These are phyloP conservation scores for Macquaria ambigua DNA, from an alignment of 2,113 vertebrate genomes.

Conservation along the genomic window DNA sequence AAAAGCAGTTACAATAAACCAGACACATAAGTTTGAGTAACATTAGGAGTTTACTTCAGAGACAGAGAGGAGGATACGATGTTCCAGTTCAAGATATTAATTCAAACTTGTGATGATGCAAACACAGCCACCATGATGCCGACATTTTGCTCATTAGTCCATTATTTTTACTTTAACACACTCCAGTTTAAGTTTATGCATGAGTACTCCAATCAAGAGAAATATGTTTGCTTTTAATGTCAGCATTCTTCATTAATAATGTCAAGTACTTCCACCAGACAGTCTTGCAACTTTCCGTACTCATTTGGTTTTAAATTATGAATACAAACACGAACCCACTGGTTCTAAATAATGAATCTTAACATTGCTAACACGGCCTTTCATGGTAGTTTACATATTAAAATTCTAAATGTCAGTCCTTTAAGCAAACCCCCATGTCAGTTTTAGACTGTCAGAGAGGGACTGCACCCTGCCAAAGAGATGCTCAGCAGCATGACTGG, in stretches of 20 bases:
- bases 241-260: slow-evolving; percentile 3
- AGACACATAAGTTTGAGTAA: background rate
- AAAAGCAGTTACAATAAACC: background rate
- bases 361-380: slow-evolving; percentile 37
- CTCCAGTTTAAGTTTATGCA: background rate
- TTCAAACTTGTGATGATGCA: background rate
- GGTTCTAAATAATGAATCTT: slow-evolving; percentile 58
- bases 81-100: no score
- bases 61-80: background rate
- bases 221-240: background rate
- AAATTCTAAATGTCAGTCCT: slow-evolving; percentile 31
- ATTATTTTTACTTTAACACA: background rate
- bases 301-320: slow-evolving; percentile 42
- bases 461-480: slow-evolving; percentile 9
- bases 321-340: slow-evolving; percentile 17
- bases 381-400: slow-evolving; percentile 45
- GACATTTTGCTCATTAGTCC: background rate
- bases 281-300: slow-evolving; percentile 13
- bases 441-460: slow-evolving; percentile 14
- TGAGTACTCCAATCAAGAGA: background rate
- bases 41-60: background rate
- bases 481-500: slow-evolving; percentile 17
- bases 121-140: background rate
- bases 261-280: background rate
- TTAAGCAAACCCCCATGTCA: slow-evolving; percentile 17